Evolutionary conservation across 2,797 vertebrate genomes (phyloP), one percentile per base, ranked within the genome.

Genomic region (Delichon dasypus): DNA sequence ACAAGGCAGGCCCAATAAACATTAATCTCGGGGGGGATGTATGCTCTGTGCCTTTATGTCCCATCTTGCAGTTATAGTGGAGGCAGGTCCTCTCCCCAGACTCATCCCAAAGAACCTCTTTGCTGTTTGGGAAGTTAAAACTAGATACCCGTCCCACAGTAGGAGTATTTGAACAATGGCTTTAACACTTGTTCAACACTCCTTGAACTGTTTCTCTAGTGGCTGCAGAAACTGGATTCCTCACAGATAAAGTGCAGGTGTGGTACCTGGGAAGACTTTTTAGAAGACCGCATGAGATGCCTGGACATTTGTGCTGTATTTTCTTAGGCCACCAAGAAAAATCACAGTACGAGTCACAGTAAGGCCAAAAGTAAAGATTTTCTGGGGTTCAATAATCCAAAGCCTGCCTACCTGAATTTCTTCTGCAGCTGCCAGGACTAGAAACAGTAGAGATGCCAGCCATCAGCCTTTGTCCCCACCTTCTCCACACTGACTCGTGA

Each of bases 401-500:
- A 45, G 15, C 30, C 15, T 58, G 27, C 27, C 23, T 29, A 48
- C 27, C 25, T 25, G 32, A 65, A 26, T 60, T 90, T 66, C 40
- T 74, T 64, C 65, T 55, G 44, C 61, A 77, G 47, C 65, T 51
- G 29, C 26, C n/a, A 65, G 2, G 4, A 61, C 12, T 15, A 20
- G 58, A 66, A 34, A 26, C 2, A 42, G 47, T 19, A 64, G 16
- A 77, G 21, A 10, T 22, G 72, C 14, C n/a, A 65, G 19, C 32
- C 26, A 34, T 2, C 2, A 9, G 14, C 58, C 42, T 64, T 67
- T 3, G 0, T n/a, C 16, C 54, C 6, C 44, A 38, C 62, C 44
- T 79, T 51, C 38, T 90, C 40, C 1, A 1, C 10, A 16, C 4
- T 21, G 50, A 30, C 34, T 42, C 0, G 0, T 14, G 61, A 18